Conservation (phyloP, 2,797 vertebrate species). For the Vireo griseus region DNA sequence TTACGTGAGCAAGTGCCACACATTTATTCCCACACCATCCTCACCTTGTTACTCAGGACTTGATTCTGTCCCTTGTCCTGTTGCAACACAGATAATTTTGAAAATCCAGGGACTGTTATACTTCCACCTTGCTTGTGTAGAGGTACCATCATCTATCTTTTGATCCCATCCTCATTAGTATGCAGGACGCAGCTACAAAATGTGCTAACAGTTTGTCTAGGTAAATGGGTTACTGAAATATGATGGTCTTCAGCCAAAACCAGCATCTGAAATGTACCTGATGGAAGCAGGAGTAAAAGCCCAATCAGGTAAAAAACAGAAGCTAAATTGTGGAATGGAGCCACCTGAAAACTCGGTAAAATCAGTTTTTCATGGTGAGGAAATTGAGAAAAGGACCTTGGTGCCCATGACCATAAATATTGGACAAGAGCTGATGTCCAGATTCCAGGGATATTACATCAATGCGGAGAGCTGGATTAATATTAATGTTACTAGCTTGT, state of each 20-base stretch:
- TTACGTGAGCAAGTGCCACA: not conserved
- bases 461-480: not conserved
- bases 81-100: not conserved
- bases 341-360: not conserved
- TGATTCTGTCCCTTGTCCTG: not conserved
- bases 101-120: not conserved
- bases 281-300: not conserved
- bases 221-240: not conserved
- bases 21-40: not conserved
- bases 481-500: not conserved
- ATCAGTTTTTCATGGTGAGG: not conserved
- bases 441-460: not conserved
- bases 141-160: not conserved
- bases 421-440: not conserved
- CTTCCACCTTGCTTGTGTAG: not conserved
- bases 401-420: not conserved
- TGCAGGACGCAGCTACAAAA: not conserved
- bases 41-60: not conserved
- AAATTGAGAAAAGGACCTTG: not conserved
- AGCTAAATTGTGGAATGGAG: not conserved
- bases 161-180: not conserved
- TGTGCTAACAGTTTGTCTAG: not conserved
- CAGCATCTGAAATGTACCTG: not conserved
- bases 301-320: not conserved
- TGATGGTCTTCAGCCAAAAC: not conserved